A percentile compares a stretch with the other conserved stretches of the same genome.
Conservation (phyloP, 2,797 vertebrate species). For the Trachurus trachurus region DNA sequence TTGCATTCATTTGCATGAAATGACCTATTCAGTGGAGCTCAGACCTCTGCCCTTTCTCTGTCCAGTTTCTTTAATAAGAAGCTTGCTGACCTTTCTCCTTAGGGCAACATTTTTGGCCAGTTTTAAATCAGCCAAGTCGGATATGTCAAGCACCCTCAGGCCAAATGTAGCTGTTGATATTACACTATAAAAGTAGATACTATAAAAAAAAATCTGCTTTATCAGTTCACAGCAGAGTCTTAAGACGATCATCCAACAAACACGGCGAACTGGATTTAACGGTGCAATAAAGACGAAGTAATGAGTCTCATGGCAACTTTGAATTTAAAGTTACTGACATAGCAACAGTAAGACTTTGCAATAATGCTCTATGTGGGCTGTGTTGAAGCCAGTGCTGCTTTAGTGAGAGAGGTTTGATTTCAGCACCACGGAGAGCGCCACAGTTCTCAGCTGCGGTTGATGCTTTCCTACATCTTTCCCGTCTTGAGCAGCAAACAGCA, state of each 20-base stretch:
- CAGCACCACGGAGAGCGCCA: constrained; percentile 76
- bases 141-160: constrained; percentile 24
- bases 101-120: not conserved
- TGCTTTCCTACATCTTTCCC: constrained; percentile 27
- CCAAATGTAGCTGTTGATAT: not conserved
- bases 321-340: not conserved
- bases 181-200: not conserved
- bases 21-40: not conserved
- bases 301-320: not conserved
- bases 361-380: not conserved
- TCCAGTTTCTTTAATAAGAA: not conserved
- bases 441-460: constrained; percentile 22
- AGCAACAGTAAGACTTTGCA: not conserved
- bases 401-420: constrained; percentile 43
- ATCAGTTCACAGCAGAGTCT: not conserved
- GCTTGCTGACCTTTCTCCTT: not conserved
- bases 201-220: too few species aligned
- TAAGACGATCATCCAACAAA: constrained; percentile 1
- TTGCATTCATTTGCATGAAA: not conserved
- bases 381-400: constrained; percentile 2
- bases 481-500: constrained; percentile 49
- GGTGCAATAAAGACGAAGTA: constrained; percentile 1
- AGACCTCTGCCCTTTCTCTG: not conserved
- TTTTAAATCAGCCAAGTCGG: constrained; percentile 6
- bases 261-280: not conserved